Evolutionary conservation across 2,888 invertebrate genomes (phyloP).

Genomic region (Serrognathus titanus): DNA sequence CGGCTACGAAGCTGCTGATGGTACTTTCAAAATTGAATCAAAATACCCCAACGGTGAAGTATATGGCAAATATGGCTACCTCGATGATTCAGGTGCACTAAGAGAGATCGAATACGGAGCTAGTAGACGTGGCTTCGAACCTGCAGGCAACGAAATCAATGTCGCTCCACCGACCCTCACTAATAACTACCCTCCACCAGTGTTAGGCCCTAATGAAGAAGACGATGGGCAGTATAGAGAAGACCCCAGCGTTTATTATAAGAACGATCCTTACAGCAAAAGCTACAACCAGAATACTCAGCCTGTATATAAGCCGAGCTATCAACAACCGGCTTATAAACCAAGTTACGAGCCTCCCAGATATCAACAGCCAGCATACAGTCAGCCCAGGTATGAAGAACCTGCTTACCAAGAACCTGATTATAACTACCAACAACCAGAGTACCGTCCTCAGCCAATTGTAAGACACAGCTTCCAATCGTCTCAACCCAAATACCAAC

Average conservation of each 20-base stretch:
- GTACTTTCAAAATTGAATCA: slow-evolving; percentile 83
- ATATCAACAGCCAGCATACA: slow-evolving; percentile 26
- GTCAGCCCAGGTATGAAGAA: slow-evolving; percentile 22
- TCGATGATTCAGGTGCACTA: slow-evolving; percentile 71
- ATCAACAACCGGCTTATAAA: slow-evolving; percentile 21
- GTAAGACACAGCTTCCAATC: slow-evolving; percentile 43
- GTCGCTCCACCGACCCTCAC: slow-evolving; percentile 76
- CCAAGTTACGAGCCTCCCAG: slow-evolving; percentile 31
- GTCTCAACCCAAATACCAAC: slow-evolving; percentile 15
- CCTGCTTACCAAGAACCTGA: slow-evolving; percentile 20
- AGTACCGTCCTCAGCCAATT: slow-evolving; percentile 33
- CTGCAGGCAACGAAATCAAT: slow-evolving; percentile 71
- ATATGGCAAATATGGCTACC: slow-evolving; percentile 86
- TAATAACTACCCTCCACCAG: slow-evolving; percentile 50
- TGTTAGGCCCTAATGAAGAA: slow-evolving; percentile 58
- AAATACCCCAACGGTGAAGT: slow-evolving; percentile 82
- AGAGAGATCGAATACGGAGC: slow-evolving; percentile 86
- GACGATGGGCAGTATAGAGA: slow-evolving; percentile 86
- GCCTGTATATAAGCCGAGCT: slow-evolving; percentile 15
- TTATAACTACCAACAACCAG: slow-evolving; percentile 23
- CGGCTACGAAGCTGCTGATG: slow-evolving; percentile 84
- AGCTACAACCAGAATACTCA: slow-evolving; percentile 27
- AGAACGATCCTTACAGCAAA: slow-evolving; percentile 55
- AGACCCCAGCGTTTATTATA: slow-evolving; percentile 76
- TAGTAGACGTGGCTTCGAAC: slow-evolving; percentile 76